Evolutionary conservation across 1,140 invertebrate species (phyloP).

Genomic region (Lordiphosa stackelbergi): DNA sequence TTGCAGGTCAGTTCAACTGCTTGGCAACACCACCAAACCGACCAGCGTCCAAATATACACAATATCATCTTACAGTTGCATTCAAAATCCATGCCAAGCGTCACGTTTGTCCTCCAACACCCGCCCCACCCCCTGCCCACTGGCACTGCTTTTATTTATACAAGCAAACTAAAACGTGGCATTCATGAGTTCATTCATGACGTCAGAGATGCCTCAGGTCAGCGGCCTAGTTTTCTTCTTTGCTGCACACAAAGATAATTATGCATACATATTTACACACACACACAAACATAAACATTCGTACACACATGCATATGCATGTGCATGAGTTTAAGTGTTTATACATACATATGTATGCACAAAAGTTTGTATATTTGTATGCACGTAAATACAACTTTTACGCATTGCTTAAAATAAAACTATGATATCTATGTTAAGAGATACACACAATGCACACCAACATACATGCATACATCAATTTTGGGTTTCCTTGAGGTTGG

Average conservation of each 20-base stretch:
- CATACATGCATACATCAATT: neutral
- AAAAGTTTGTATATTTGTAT: constrained; percentile 23
- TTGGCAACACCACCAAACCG: constrained; percentile 6
- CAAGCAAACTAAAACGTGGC: constrained; percentile 37
- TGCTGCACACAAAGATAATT: constrained; percentile 38
- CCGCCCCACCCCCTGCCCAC: constrained; percentile 1
- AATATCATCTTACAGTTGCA: constrained; percentile 14
- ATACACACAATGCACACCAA: constrained; percentile 1
- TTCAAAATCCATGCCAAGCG: constrained; percentile 28
- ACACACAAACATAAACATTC: constrained; percentile 1
- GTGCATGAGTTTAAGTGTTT: constrained; percentile 16
- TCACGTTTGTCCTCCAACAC: constrained; percentile 34
- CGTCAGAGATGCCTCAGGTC: constrained; percentile 73
- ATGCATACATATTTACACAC: constrained; percentile 36
- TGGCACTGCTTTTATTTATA: constrained; percentile 29
- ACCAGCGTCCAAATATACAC: neutral
- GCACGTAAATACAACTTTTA: constrained; percentile 52
- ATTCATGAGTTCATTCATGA: constrained; percentile 75
- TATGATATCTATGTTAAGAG: constrained; percentile 55
- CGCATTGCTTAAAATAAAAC: constrained; percentile 60
- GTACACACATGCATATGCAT: no score
- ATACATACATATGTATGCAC: no score
- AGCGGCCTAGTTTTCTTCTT: constrained; percentile 71
- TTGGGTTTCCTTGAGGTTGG: neutral
- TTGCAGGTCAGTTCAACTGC: constrained; percentile 2